phyloP scores from a whole-genome alignment of 2,888 invertebrate genomes.

The Tenthredo distinguenda region DNA sequence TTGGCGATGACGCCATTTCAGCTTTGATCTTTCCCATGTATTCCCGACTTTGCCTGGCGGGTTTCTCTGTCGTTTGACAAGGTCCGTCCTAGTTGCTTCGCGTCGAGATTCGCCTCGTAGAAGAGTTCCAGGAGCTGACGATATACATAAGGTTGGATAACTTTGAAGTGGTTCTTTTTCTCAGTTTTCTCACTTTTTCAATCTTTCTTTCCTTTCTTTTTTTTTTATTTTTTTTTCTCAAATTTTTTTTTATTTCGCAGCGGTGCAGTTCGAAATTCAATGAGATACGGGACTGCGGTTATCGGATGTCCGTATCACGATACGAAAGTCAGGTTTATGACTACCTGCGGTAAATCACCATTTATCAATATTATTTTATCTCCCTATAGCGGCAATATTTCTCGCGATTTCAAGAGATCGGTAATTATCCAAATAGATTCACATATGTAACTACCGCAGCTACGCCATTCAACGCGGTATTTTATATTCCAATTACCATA shows the following conservation, averaged over 20 bases:
- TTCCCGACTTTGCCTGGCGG: background rate
- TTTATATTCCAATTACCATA: too few relatives aligned
- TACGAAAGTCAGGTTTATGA: background rate
- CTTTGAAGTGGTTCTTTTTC: background rate
- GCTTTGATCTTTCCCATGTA: conserved; percentile 15
- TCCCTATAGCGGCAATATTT: background rate
- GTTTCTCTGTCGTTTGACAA: conserved; percentile 5
- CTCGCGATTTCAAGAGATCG: background rate
- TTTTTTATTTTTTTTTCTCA: background rate
- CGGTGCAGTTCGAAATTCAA: background rate
- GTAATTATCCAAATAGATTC: background rate
- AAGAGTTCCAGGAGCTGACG: conserved; percentile 14
- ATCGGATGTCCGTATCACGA: background rate
- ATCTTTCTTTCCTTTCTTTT: background rate
- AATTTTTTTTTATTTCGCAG: background rate
- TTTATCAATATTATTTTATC: background rate
- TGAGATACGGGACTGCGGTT: background rate
- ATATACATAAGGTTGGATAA: background rate
- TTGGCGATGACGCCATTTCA: background rate
- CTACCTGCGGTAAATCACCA: background rate
- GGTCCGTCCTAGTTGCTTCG: conserved; percentile 5
- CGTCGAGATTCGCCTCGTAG: background rate
- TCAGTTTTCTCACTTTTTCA: background rate
- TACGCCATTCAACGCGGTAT: too few relatives aligned
- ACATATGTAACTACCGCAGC: too few relatives aligned